phyloP scores from a whole-genome alignment of 2,797 vertebrate genomes.

The Steatocranus sp. region DNA sequence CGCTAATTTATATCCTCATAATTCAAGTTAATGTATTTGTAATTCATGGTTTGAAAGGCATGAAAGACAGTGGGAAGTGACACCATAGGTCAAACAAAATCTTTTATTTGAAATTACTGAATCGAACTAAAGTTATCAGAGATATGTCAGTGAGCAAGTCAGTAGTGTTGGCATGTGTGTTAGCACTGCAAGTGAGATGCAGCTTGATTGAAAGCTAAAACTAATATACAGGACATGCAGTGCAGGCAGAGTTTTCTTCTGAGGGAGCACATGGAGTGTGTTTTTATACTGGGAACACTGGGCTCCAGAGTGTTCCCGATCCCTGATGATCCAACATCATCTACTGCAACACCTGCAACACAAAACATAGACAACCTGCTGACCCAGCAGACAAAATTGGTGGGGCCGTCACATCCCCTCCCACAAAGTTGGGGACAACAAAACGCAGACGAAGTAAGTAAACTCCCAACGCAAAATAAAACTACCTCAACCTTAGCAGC shows the following conservation, averaged over 20 bases:
- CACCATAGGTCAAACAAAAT: neutral
- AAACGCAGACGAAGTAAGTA: neutral
- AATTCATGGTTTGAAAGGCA: neutral
- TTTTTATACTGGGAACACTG: neutral
- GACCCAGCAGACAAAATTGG: neutral
- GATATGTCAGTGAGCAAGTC: neutral
- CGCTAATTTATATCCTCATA: neutral
- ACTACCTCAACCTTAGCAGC: neutral
- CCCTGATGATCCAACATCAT: neutral
- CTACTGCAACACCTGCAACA: neutral
- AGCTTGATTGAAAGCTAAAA: neutral
- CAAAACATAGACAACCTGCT: neutral
- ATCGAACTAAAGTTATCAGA: neutral
- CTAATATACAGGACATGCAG: neutral
- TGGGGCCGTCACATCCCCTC: rapidly evolving
- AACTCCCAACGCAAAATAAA: neutral
- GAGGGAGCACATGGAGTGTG: neutral
- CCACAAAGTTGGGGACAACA: neutral
- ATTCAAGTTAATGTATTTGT: neutral
- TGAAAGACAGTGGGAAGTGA: neutral
- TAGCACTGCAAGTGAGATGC: neutral
- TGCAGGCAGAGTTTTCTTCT: neutral
- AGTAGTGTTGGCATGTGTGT: neutral
- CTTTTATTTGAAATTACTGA: neutral
- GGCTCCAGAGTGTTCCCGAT: neutral